Percentiles rank a stretch among this genome's conserved stretches.
Evolutionary conservation across 1,140 invertebrate species (phyloP).

Genomic region (Drosophila navojoa): DNA sequence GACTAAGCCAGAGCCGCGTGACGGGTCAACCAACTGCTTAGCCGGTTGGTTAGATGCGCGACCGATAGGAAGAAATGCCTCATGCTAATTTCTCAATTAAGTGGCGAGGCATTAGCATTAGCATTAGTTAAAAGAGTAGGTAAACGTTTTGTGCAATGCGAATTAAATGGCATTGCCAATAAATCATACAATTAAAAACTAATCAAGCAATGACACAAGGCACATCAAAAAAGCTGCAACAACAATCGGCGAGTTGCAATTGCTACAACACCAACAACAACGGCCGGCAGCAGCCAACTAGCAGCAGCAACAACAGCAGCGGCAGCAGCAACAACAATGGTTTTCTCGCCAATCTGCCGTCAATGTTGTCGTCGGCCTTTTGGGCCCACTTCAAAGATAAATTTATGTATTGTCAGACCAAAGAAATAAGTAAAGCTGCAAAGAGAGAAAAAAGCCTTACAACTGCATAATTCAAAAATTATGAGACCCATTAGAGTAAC

Average conservation of each 20-base stretch:
- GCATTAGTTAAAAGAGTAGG: constrained; percentile 67
- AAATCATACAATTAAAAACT: constrained; percentile 82
- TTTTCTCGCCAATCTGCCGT: constrained; percentile 45
- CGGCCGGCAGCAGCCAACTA: constrained; percentile 31
- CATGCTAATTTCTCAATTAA: constrained; percentile 81
- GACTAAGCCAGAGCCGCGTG: constrained; percentile 44
- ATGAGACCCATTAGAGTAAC: constrained; percentile 65
- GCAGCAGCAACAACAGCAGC: constrained; percentile 35
- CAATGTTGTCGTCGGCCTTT: constrained; percentile 54
- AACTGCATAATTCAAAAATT: constrained; percentile 72
- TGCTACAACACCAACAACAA: constrained; percentile 38
- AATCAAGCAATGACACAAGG: constrained; percentile 78
- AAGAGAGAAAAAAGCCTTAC: constrained; percentile 25
- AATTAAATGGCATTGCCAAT: constrained; percentile 49
- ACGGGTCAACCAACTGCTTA: constrained; percentile 46
- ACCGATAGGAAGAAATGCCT: constrained; percentile 23
- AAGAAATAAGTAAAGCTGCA: constrained; percentile 43
- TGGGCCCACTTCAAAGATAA: constrained; percentile 74
- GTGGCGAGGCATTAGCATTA: constrained; percentile 44
- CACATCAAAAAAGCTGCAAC: constrained; percentile 56
- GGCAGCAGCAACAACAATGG: constrained; percentile 43
- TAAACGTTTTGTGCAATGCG: constrained; percentile 68
- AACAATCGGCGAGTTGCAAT: constrained; percentile 52
- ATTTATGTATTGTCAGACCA: constrained; percentile 77
- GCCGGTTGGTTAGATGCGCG: neutral